These are phyloP conservation scores for Pseudanteris insignis DNA, from an alignment of 2,888 invertebrate genomes.

Conservation along the genomic window DNA sequence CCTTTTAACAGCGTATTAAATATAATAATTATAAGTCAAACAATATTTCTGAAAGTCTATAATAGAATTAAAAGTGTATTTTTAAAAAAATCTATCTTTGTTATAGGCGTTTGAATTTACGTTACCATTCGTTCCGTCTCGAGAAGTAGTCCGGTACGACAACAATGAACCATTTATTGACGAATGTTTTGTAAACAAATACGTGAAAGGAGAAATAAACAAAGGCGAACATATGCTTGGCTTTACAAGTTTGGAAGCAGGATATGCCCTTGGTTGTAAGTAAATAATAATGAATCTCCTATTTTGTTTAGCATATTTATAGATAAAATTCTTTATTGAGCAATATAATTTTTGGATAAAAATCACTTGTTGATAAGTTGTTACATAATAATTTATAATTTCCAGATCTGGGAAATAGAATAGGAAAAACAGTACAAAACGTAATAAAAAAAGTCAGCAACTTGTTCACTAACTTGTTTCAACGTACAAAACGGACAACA, in stretches of 20 bases:
- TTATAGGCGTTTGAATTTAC: constrained; percentile 7
- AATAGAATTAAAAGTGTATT: too few species aligned
- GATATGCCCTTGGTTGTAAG: constrained; percentile 9
- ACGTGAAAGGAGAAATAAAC: constrained; percentile 65
- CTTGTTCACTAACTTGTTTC: not conserved
- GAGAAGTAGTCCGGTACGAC: constrained; percentile 36
- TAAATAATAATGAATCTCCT: too few species aligned
- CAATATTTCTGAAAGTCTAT: too few species aligned
- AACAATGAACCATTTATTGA: constrained; percentile 67
- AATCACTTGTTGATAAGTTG: too few species aligned
- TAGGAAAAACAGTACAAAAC: not conserved
- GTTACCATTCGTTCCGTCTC: constrained; percentile 39
- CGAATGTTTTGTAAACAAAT: constrained; percentile 64
- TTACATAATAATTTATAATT: too few species aligned
- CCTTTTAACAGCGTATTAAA: too few species aligned
- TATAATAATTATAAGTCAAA: too few species aligned
- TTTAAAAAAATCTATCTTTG: too few species aligned
- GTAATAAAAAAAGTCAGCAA: not conserved
- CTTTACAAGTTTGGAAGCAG: constrained; percentile 24
- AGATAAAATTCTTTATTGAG: too few species aligned
- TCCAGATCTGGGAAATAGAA: not conserved
- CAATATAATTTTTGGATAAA: too few species aligned
- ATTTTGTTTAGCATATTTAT: too few species aligned
- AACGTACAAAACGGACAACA: not conserved
- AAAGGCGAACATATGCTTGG: constrained; percentile 67